Conservation (phyloP, 1,140 invertebrate species). For the Drosophila pandora region DNA sequence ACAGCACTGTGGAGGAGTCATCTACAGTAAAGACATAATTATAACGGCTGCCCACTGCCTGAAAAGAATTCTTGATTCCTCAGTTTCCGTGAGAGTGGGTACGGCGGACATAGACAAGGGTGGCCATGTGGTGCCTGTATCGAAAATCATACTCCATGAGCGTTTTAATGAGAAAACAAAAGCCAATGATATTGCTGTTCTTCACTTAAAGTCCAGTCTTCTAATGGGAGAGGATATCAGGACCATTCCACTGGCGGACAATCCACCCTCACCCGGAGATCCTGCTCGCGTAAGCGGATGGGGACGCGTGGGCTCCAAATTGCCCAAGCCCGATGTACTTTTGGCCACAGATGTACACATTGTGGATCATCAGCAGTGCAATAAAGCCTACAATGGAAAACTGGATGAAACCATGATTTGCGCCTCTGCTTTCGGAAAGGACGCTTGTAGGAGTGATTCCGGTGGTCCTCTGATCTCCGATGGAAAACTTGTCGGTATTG, state of each 20-base stretch:
- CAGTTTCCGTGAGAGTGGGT: conserved; percentile 8
- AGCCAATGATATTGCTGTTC: conserved; percentile 60
- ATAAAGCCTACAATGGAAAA: not conserved
- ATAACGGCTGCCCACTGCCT: conserved; percentile 23
- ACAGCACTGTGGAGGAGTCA: not conserved
- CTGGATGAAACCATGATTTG: conserved; percentile 73
- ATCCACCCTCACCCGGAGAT: not conserved
- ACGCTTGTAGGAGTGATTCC: conserved; percentile 71
- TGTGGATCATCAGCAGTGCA: conserved; percentile 18
- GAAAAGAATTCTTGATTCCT: too few relatives aligned
- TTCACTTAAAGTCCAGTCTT: conserved; percentile 24
- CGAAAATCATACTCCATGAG: not conserved
- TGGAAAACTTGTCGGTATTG: conserved; percentile 84
- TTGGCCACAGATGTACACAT: not conserved
- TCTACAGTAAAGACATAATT: conserved; percentile 7
- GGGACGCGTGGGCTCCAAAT: conserved; percentile 43
- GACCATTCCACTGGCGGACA: conserved; percentile 23
- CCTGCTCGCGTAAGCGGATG: conserved; percentile 78
- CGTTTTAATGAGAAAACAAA: not conserved
- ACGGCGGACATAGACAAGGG: not conserved
- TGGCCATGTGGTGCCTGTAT: conserved; percentile 2
- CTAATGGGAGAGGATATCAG: not conserved
- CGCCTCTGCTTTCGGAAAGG: conserved; percentile 36
- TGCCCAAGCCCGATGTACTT: rapidly evolving
- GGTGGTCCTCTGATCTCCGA: conserved; percentile 83